Conservation (phyloP, 2,888 invertebrate genomes). For the Noctua janthina region DNA sequence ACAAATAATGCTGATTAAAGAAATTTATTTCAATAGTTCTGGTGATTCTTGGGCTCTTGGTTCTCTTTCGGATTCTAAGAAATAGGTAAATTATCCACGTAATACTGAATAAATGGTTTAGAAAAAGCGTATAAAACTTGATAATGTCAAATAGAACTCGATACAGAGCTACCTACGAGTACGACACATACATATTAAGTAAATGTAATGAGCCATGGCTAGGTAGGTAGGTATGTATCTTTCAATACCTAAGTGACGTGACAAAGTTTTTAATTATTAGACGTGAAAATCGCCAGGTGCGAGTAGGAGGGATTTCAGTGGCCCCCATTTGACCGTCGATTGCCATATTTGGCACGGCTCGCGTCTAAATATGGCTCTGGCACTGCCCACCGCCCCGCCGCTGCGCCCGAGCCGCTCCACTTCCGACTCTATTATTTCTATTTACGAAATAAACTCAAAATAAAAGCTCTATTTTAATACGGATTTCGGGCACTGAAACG, state of each 20-base stretch:
- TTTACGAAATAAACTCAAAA: slow-evolving; percentile 90
- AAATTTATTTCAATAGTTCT: slow-evolving; percentile 1
- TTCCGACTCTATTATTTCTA: slow-evolving; percentile 90
- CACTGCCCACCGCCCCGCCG: slow-evolving; percentile 92
- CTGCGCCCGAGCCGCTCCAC: slow-evolving; percentile 80
- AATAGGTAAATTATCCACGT: slow-evolving; percentile 1
- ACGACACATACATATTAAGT: slow-evolving; percentile 52
- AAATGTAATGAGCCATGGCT: slow-evolving; percentile 60
- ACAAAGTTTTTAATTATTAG: slow-evolving; percentile 90
- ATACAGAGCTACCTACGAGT: slow-evolving; percentile 20
- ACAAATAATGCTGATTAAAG: neutral
- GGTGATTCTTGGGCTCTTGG: neutral
- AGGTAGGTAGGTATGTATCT: slow-evolving; percentile 67
- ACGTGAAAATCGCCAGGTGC: slow-evolving; percentile 89
- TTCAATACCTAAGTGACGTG: slow-evolving; percentile 82
- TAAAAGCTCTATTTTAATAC: slow-evolving; percentile 90
- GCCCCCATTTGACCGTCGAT: slow-evolving; percentile 94
- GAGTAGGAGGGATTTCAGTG: slow-evolving; percentile 94
- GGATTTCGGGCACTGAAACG: slow-evolving; percentile 88
- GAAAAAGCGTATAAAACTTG: slow-evolving; percentile 37
- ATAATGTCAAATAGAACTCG: slow-evolving; percentile 38
- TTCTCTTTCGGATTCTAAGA: slow-evolving; percentile 18
- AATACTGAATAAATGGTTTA: neutral
- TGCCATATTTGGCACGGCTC: slow-evolving; percentile 95
- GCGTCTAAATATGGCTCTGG: slow-evolving; percentile 96